Conservation (phyloP, 2,888 invertebrate species). For the Fragum sueziense region DNA sequence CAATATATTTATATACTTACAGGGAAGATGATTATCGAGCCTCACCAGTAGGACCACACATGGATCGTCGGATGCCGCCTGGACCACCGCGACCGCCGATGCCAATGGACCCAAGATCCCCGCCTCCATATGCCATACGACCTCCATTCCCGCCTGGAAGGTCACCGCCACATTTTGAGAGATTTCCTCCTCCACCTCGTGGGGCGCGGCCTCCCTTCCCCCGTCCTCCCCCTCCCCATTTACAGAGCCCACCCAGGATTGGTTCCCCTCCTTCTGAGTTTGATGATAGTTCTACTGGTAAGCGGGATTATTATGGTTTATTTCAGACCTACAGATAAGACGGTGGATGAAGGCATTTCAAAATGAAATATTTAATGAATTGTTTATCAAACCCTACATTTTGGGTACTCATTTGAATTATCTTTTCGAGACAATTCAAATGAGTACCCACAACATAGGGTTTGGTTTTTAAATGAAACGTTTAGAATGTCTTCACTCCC, state of each 20-base stretch:
- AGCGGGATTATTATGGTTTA: slow-evolving; percentile 28
- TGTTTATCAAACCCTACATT: too few species aligned
- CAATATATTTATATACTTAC: too few species aligned
- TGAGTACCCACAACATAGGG: too few species aligned
- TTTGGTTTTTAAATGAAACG: too few species aligned
- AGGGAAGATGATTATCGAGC: slow-evolving; percentile 65
- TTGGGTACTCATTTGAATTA: too few species aligned
- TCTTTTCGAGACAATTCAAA: too few species aligned
- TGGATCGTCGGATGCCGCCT: slow-evolving; percentile 55
- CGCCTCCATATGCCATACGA: slow-evolving; percentile 65
- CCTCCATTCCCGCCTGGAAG: slow-evolving; percentile 64
- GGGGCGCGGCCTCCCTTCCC: slow-evolving; percentile 58
- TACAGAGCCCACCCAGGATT: slow-evolving; percentile 55
- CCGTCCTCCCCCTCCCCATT: slow-evolving; percentile 59
- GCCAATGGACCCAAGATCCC: slow-evolving; percentile 55
- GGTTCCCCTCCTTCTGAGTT: slow-evolving; percentile 42
- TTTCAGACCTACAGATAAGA: not conserved
- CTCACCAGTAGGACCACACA: slow-evolving; percentile 58
- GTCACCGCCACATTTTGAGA: slow-evolving; percentile 69
- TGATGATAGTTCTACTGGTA: slow-evolving; percentile 56
- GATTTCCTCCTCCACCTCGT: slow-evolving; percentile 64
- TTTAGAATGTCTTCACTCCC: too few species aligned
- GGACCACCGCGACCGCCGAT: slow-evolving; percentile 62
- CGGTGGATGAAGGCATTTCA: not conserved
- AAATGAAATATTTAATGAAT: too few species aligned